Evolutionary conservation across 2,113 vertebrate species (phyloP).

Genomic region (Oceanites oceanicus): DNA sequence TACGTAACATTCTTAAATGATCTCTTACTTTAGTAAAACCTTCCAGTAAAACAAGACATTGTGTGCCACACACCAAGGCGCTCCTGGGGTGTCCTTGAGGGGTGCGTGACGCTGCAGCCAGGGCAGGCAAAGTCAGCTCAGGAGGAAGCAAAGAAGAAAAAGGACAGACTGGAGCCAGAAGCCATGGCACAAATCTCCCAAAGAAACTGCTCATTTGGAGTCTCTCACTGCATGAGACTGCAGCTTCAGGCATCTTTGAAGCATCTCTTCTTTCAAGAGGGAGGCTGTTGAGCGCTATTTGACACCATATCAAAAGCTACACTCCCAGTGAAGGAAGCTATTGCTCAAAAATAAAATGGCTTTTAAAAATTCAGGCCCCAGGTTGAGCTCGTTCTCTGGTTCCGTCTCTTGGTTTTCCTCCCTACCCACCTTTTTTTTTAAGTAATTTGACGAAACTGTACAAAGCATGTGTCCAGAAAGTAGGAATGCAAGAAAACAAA

Average conservation of each 20-base stretch:
- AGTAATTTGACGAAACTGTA: neutral
- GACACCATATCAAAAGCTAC: neutral
- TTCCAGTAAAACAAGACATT: neutral
- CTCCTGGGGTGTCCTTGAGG: neutral
- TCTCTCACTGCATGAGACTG: neutral
- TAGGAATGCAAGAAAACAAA: neutral
- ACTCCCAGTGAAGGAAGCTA: neutral
- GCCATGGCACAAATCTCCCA: neutral
- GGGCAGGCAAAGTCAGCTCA: neutral
- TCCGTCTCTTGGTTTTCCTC: neutral
- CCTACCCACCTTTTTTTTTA: rapidly evolving
- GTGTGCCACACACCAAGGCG: neutral
- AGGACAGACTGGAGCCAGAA: neutral
- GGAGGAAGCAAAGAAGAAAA: neutral
- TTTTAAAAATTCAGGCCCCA: neutral
- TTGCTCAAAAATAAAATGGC: neutral
- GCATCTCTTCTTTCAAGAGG: neutral
- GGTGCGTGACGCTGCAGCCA: rapidly evolving
- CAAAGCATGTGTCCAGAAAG: neutral
- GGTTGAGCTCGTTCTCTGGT: neutral
- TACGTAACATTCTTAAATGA: neutral
- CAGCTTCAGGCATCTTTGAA: slow-evolving; percentile 15
- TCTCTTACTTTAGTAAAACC: neutral
- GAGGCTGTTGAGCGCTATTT: neutral
- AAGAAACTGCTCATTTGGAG: neutral